phyloP scores from a whole-genome alignment of 2,797 vertebrate species.

The Florisuga fusca region DNA sequence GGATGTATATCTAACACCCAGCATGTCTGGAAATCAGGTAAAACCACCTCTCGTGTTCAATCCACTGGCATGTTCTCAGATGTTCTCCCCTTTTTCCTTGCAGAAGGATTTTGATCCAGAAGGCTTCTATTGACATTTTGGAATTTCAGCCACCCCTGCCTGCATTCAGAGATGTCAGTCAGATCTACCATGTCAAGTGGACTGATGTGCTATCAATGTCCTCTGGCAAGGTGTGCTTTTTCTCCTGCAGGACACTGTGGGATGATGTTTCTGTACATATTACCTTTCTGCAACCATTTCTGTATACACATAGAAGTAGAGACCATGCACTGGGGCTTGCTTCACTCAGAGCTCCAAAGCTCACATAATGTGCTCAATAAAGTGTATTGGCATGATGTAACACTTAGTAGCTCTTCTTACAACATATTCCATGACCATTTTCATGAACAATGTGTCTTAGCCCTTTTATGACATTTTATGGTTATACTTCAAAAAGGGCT shows the following conservation, averaged over 20 bases:
- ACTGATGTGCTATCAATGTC: background rate
- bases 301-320: background rate
- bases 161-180: background rate
- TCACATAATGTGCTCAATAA: background rate
- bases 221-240: accelerated
- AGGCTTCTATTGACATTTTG: background rate
- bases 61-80: background rate
- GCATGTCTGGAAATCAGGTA: background rate
- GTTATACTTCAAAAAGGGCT: background rate
- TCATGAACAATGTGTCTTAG: background rate
- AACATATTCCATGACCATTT: background rate
- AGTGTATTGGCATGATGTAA: background rate
- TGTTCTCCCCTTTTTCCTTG: background rate
- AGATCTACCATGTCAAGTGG: background rate
- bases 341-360: background rate
- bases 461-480: background rate
- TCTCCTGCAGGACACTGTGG: background rate
- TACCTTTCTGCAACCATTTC: background rate
- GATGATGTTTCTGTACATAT: background rate
- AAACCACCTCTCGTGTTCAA: background rate
- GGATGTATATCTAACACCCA: accelerated
- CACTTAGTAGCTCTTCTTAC: background rate
- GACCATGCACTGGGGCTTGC: background rate
- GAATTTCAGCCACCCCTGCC: background rate
- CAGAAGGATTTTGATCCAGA: background rate